Evolutionary conservation across 2,797 vertebrate genomes (phyloP).

Genomic region (Eleutherodactylus coqui): DNA sequence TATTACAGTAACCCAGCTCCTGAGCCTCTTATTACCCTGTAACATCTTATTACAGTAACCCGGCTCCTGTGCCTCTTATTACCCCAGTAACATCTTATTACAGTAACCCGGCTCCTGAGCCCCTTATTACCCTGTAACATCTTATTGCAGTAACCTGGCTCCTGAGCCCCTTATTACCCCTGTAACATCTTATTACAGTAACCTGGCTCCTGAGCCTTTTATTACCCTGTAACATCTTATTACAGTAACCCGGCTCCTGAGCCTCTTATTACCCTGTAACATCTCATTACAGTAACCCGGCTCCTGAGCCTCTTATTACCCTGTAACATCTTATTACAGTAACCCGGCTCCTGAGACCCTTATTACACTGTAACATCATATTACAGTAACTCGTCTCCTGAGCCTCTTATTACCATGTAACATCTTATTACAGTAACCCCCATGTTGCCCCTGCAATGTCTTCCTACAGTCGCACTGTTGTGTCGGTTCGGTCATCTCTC

Average conservation of each 20-base stretch:
- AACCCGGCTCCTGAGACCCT: not conserved
- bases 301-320: not conserved
- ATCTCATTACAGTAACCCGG: not conserved
- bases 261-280: not conserved
- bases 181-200: not conserved
- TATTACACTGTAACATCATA: not conserved
- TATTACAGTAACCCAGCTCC: not conserved
- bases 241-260: not conserved
- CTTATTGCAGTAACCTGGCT: not conserved
- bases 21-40: not conserved
- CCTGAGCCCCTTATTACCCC: not conserved
- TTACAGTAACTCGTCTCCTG: not conserved
- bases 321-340: not conserved
- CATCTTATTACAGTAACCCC: conserved; percentile 9
- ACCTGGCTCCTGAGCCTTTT: not conserved
- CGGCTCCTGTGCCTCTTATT: not conserved
- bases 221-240: not conserved
- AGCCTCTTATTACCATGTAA: not conserved
- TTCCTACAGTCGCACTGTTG: not conserved
- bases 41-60: conserved; percentile 2
- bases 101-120: not conserved
- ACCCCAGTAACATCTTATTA: not conserved
- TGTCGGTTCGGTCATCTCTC: not conserved
- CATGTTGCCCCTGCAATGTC: not conserved
- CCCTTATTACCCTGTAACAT: not conserved